These are phyloP conservation scores for Intellagama lesueurii DNA, from an alignment of 2,797 vertebrate genomes.

Conservation along the genomic window DNA sequence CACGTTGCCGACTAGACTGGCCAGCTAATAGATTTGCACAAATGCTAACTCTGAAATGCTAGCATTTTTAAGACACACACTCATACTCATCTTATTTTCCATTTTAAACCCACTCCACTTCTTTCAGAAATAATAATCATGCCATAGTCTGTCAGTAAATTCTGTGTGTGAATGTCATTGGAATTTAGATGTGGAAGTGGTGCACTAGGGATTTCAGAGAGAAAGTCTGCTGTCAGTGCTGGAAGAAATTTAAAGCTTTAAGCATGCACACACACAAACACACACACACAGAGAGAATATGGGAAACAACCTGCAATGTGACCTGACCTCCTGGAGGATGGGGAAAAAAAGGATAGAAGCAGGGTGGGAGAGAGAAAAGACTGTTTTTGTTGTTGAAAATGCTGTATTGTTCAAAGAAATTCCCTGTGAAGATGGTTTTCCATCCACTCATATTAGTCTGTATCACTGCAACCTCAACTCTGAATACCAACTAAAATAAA, in stretches of 20 bases:
- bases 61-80: neutral
- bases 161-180: constrained; percentile 33
- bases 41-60: constrained; percentile 16
- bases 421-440: neutral
- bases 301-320: constrained; percentile 30
- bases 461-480: neutral
- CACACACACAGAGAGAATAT: neutral
- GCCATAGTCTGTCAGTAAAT: constrained; percentile 1
- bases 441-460: constrained; percentile 14
- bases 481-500: constrained; percentile 27
- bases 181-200: constrained; percentile 46
- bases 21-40: neutral
- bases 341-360: neutral
- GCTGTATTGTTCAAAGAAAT: constrained; percentile 12
- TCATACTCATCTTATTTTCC: neutral
- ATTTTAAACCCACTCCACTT: constrained; percentile 38
- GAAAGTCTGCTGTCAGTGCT: constrained; percentile 15
- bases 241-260: constrained; percentile 14
- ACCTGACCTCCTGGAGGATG: neutral
- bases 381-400: constrained; percentile 6
- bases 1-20: neutral
- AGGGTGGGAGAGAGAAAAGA: neutral
- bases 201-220: constrained; percentile 32
- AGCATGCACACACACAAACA: neutral
- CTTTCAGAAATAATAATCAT: constrained; percentile 28